phyloP scores from a whole-genome alignment of 2,113 vertebrate genomes.

The Oryzias woworae region DNA sequence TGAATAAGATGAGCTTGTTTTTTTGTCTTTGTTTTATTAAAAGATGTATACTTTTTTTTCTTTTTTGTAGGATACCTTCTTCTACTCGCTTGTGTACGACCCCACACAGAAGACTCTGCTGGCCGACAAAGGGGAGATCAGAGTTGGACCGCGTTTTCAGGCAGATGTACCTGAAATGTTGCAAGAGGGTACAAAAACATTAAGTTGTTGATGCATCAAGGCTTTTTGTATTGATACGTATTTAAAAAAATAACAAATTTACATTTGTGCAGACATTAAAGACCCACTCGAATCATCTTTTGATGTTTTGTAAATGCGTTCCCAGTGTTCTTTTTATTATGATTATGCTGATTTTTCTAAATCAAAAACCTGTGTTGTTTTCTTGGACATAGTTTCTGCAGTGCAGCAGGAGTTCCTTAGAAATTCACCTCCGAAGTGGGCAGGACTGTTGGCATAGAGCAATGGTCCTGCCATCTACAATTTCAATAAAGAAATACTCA shows the following conservation, averaged over 20 bases:
- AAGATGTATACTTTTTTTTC: neutral
- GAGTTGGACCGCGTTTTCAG: slow-evolving; percentile 96
- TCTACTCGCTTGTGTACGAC: slow-evolving; percentile 97
- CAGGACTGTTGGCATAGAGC: too few species aligned
- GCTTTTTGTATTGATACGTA: neutral
- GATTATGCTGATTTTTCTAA: too few species aligned
- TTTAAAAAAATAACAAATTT: neutral
- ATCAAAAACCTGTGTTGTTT: neutral
- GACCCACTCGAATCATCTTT: too few species aligned
- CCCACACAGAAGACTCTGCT: slow-evolving; percentile 94
- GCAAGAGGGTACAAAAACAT: slow-evolving; percentile 77
- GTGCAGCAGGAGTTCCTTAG: too few species aligned
- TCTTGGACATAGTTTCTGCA: neutral
- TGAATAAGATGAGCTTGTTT: neutral
- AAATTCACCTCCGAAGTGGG: too few species aligned
- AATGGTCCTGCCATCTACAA: too few species aligned
- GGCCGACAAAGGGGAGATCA: slow-evolving; percentile 96
- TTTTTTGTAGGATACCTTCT: slow-evolving; percentile 88
- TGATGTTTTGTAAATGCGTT: too few species aligned
- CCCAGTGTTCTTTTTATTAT: too few species aligned
- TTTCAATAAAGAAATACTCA: too few species aligned
- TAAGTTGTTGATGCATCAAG: neutral
- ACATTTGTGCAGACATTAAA: neutral
- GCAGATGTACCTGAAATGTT: slow-evolving; percentile 97
- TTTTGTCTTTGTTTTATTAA: neutral